Percentiles rank a stretch among this genome's conserved stretches.
These are phyloP conservation scores for Manis pentadactyla DNA, from an alignment of 2,797 vertebrate species.

Conservation along the genomic window DNA sequence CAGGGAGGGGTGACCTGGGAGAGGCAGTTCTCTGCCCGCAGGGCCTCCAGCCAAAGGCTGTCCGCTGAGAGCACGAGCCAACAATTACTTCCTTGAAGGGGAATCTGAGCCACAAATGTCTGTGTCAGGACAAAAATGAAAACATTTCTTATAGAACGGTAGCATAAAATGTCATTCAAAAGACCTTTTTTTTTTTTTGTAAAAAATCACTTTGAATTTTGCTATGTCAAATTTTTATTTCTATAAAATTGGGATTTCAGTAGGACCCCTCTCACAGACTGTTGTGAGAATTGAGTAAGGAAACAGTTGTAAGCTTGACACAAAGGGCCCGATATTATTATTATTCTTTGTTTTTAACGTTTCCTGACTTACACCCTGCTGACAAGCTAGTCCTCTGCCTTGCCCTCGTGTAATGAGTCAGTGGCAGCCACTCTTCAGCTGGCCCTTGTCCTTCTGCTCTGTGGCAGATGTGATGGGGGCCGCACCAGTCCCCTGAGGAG, in stretches of 20 bases:
- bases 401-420: no score
- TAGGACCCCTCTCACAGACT: background rate
- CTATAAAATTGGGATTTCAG: background rate
- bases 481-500: background rate
- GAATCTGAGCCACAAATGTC: background rate
- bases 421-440: background rate
- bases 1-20: background rate
- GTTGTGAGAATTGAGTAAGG: background rate
- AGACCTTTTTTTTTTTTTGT: background rate
- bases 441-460: background rate
- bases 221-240: background rate
- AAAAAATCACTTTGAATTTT: slow-evolving; percentile 29
- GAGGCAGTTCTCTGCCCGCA: background rate
- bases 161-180: background rate
- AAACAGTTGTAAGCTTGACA: background rate
- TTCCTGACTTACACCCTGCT: background rate
- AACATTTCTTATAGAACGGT: background rate
- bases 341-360: background rate
- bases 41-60: background rate
- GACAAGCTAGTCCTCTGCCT: background rate
- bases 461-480: no score
- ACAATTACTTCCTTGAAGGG: background rate
- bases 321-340: background rate
- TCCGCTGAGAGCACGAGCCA: background rate
- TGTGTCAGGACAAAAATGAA: background rate